Conservation (phyloP, 2,888 invertebrate species). For the Dioctria rufipes region DNA sequence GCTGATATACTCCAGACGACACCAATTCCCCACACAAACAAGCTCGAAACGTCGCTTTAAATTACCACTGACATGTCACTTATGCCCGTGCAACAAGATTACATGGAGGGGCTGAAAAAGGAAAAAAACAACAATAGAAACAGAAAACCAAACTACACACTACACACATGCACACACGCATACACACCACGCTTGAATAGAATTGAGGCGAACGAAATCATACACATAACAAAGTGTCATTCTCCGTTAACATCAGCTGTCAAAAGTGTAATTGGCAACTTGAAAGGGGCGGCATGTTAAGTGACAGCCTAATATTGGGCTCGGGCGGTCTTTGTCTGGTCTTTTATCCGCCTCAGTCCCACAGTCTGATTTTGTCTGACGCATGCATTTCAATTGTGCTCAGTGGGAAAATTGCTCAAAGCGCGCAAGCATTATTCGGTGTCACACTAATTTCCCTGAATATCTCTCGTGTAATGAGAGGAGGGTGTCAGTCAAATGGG, state of each 20-base stretch:
- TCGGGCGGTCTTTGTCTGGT: constrained; percentile 52
- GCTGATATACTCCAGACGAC: constrained; percentile 7
- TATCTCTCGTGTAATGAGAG: not conserved
- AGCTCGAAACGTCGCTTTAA: constrained; percentile 51
- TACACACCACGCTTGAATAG: not conserved
- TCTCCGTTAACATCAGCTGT: constrained; percentile 76
- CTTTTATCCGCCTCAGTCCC: constrained; percentile 37
- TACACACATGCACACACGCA: too few species aligned
- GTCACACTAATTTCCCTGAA: constrained; percentile 23
- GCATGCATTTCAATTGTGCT: constrained; percentile 44
- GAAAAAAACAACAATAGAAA: not conserved
- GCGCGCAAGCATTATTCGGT: not conserved
- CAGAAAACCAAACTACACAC: too few species aligned
- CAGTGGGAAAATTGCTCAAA: constrained; percentile 8
- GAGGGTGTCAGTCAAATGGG: constrained; percentile 34
- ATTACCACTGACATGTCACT: constrained; percentile 58
- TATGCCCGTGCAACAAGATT: constrained; percentile 50
- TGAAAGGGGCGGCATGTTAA: constrained; percentile 65
- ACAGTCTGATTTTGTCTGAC: constrained; percentile 19
- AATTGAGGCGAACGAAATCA: constrained; percentile 56
- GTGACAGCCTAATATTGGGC: constrained; percentile 55
- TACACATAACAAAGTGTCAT: constrained; percentile 67
- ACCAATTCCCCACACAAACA: constrained; percentile 43
- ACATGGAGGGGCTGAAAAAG: constrained; percentile 38
- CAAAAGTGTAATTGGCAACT: constrained; percentile 75